Evolutionary conservation across 1,140 invertebrate genomes (phyloP).

Genomic region (Oreohelix idahoensis): DNA sequence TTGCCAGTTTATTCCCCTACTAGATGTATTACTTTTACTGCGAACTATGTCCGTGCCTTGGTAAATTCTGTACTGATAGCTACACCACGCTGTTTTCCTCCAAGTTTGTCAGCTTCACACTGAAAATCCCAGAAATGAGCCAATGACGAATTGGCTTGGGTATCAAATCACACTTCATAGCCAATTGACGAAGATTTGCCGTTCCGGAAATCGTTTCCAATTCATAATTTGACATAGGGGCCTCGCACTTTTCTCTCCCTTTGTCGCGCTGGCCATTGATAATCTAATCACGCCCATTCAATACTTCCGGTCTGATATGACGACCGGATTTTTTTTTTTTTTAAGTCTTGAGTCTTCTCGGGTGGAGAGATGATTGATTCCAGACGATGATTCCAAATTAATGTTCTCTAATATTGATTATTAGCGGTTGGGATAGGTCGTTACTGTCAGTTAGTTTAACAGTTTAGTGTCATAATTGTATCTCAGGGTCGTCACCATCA

Average conservation of each 20-base stretch:
- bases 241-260: slow-evolving; percentile 3
- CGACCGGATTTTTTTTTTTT: neutral
- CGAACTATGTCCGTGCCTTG: no score
- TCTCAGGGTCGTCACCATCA: no score
- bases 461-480: no score
- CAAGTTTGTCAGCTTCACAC: neutral
- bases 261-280: neutral
- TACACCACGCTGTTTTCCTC: no score
- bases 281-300: slow-evolving; percentile 19
- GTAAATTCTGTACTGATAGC: no score
- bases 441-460: no score
- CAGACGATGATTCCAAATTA: slow-evolving; percentile 5
- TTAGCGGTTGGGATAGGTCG: neutral
- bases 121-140: neutral
- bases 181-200: slow-evolving; percentile 12
- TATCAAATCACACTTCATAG: slow-evolving; percentile 12
- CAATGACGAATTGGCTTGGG: slow-evolving; percentile 3
- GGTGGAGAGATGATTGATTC: neutral
- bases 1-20: no score
- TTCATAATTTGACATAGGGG: neutral
- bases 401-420: neutral
- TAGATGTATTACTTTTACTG: no score
- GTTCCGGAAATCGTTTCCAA: slow-evolving; percentile 14
- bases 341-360: neutral
- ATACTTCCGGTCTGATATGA: slow-evolving; percentile 13